Evolutionary conservation across 2,888 invertebrate genomes (phyloP).

Genomic region (Nomada lathburiana): DNA sequence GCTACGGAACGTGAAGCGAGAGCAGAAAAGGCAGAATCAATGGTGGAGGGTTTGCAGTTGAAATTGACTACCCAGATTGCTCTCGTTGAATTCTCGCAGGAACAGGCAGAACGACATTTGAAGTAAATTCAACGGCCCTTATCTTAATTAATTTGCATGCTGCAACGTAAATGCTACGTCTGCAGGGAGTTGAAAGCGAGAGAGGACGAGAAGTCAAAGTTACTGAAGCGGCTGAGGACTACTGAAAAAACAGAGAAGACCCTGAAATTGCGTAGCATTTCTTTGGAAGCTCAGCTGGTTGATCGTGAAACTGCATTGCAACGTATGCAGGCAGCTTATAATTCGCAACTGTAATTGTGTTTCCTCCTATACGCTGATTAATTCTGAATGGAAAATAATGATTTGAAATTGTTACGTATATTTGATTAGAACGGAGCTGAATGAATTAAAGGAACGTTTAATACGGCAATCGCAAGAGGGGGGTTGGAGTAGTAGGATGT

Average conservation of each 20-base stretch:
- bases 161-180: background rate
- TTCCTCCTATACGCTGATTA: background rate
- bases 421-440: constrained; percentile 70
- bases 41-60: constrained; percentile 71
- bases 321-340: constrained; percentile 75
- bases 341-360: constrained; percentile 73
- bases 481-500: constrained; percentile 79
- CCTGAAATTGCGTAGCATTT: constrained; percentile 66
- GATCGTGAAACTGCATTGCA: constrained; percentile 76
- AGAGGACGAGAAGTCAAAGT: constrained; percentile 69
- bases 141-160: no score
- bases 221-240: constrained; percentile 70
- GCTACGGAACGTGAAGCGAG: constrained; percentile 68
- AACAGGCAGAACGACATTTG: constrained; percentile 69
- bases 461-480: constrained; percentile 75
- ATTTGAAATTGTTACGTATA: background rate
- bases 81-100: constrained; percentile 70
- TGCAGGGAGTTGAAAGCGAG: constrained; percentile 71
- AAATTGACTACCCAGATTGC: constrained; percentile 73
- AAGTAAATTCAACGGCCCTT: constrained; percentile 62
- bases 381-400: background rate
- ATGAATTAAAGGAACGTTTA: constrained; percentile 76
- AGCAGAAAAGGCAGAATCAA: constrained; percentile 72
- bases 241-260: constrained; percentile 71
- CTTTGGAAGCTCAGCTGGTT: constrained; percentile 73